These are phyloP conservation scores for Rotaria macrura DNA, from an alignment of 2,888 invertebrate genomes.

Conservation along the genomic window DNA sequence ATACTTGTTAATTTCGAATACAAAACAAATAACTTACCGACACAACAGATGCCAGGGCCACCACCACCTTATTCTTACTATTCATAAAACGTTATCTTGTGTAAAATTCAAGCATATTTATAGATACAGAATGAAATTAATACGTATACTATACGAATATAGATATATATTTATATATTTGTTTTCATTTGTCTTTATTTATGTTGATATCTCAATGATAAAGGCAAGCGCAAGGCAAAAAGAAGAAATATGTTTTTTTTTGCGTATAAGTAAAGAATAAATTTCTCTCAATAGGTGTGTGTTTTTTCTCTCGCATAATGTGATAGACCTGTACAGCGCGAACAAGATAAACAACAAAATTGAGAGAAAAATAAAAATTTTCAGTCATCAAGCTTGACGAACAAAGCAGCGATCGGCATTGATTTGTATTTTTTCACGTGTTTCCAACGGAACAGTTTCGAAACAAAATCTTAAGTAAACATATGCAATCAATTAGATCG, in stretches of 20 bases:
- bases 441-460: not conserved
- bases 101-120: too few species aligned
- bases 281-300: not conserved
- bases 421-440: not conserved
- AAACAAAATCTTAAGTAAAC: not conserved
- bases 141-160: not conserved
- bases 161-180: not conserved
- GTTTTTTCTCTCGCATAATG: not conserved
- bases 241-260: not conserved
- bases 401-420: conserved; percentile 10
- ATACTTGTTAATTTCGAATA: not conserved
- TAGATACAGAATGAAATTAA: not conserved
- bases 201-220: not conserved
- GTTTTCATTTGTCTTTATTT: not conserved
- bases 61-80: not conserved
- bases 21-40: not conserved
- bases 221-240: not conserved
- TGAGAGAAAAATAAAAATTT: not conserved
- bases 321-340: not conserved
- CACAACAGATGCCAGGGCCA: not conserved
- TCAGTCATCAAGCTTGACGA: not conserved
- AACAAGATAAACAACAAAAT: not conserved
- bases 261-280: not conserved
- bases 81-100: not conserved
- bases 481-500: not conserved